Percentiles rank a stretch among this genome's conserved stretches.
These are phyloP conservation scores for Papilio protenor DNA, from an alignment of 2,888 invertebrate species.

Conservation along the genomic window DNA sequence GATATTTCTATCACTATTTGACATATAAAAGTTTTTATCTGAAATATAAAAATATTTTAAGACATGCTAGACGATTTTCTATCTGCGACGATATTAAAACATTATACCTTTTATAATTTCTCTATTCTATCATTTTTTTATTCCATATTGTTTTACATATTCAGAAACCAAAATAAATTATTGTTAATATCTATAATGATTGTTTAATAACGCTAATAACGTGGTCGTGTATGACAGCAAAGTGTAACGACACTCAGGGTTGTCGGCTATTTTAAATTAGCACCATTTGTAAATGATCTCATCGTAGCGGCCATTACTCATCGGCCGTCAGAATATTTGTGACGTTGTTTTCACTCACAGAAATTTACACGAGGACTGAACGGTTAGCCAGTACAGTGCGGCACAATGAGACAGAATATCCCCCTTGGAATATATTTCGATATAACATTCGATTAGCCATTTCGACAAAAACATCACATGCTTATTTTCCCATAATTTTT, in stretches of 20 bases:
- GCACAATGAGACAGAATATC: background rate
- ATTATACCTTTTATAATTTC: too few species aligned
- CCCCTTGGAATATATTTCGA: background rate
- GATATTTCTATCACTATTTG: background rate
- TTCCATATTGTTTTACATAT: background rate
- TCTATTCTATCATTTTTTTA: too few species aligned
- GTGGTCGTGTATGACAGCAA: conserved; percentile 51
- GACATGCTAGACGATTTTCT: too few species aligned
- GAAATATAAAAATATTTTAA: too few species aligned
- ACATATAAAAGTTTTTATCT: too few species aligned
- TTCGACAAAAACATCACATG: background rate
- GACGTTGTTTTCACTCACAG: conserved; percentile 50
- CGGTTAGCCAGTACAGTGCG: background rate
- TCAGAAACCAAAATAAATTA: background rate
- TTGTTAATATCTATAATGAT: conserved; percentile 1
- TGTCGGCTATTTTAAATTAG: conserved; percentile 69
- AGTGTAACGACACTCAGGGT: conserved; percentile 67
- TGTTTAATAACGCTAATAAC: background rate
- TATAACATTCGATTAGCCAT: background rate
- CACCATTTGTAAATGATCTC: conserved; percentile 77
- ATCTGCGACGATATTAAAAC: too few species aligned
- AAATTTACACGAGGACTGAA: background rate
- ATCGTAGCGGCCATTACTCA: conserved; percentile 74
- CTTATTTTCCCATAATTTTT: background rate
- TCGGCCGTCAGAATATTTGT: conserved; percentile 59